Evolutionary conservation across 2,888 invertebrate species (phyloP).

Genomic region (Chrysodeixis includens): DNA sequence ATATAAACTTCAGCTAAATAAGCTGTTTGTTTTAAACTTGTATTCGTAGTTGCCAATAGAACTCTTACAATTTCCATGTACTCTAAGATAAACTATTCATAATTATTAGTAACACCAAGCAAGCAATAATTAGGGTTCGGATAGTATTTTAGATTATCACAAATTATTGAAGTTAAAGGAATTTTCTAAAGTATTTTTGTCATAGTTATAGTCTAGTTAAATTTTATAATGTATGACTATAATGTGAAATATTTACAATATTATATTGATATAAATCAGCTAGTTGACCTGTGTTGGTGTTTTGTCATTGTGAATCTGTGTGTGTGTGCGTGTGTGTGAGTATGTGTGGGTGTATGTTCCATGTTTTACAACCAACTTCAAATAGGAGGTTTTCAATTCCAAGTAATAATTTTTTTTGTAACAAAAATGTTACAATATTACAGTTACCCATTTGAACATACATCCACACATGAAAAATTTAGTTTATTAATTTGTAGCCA

Average conservation of each 20-base stretch:
- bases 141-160: constrained; percentile 13
- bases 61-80: not conserved
- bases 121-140: constrained; percentile 41
- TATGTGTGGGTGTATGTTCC: not conserved
- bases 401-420: too few relatives aligned
- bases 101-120: constrained; percentile 12
- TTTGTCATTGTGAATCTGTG: not conserved
- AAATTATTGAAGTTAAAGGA: constrained; percentile 2
- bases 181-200: constrained; percentile 19
- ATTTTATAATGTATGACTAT: constrained; percentile 7
- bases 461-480: not conserved
- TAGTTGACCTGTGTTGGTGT: not conserved
- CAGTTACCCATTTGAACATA: not conserved
- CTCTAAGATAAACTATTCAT: not conserved
- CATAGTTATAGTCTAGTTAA: constrained; percentile 8
- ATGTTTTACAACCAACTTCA: not conserved
- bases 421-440: not conserved
- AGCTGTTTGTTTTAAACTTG: not conserved
- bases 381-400: not conserved
- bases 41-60: not conserved
- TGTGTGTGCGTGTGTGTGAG: not conserved
- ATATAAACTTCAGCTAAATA: not conserved
- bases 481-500: not conserved
- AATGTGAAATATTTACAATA: constrained; percentile 3
- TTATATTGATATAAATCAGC: not conserved